A percentile compares a stretch with the other conserved stretches of the same genome.
These are phyloP conservation scores for Podocnemis expansa DNA, from an alignment of 2,113 vertebrate species.

Conservation along the genomic window DNA sequence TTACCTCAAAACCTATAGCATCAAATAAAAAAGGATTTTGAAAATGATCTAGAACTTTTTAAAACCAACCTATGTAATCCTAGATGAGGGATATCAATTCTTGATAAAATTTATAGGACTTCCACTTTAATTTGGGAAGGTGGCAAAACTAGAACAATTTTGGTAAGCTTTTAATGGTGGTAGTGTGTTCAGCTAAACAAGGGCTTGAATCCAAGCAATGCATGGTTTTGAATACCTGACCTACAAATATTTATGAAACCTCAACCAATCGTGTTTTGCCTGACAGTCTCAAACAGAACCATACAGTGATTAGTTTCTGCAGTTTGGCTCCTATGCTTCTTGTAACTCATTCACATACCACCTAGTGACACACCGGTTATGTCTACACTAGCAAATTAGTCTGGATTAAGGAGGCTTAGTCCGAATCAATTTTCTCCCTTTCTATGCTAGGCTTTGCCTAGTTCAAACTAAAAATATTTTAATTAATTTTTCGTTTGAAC, in stretches of 20 bases:
- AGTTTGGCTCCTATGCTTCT: neutral
- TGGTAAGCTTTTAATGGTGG: neutral
- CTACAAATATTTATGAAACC: neutral
- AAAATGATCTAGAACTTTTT: neutral
- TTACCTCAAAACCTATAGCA: neutral
- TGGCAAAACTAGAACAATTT: neutral
- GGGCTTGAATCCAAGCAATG: neutral
- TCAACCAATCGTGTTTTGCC: neutral
- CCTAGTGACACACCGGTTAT: too few species aligned
- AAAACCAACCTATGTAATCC: neutral
- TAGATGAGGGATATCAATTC: neutral
- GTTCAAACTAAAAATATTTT: too few species aligned
- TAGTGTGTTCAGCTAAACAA: neutral
- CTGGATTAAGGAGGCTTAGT: too few species aligned
- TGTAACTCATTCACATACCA: neutral
- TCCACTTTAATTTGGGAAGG: neutral
- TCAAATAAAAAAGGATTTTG: neutral
- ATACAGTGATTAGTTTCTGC: neutral
- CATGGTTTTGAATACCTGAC: neutral
- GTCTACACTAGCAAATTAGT: too few species aligned
- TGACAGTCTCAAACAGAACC: neutral
- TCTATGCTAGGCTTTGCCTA: too few species aligned
- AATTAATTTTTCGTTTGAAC: too few species aligned
- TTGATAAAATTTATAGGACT: neutral
- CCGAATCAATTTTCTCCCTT: too few species aligned